Base-by-base conservation (phyloP, 2,888 invertebrate genomes). In the Criorhina ranunculi region DNA sequence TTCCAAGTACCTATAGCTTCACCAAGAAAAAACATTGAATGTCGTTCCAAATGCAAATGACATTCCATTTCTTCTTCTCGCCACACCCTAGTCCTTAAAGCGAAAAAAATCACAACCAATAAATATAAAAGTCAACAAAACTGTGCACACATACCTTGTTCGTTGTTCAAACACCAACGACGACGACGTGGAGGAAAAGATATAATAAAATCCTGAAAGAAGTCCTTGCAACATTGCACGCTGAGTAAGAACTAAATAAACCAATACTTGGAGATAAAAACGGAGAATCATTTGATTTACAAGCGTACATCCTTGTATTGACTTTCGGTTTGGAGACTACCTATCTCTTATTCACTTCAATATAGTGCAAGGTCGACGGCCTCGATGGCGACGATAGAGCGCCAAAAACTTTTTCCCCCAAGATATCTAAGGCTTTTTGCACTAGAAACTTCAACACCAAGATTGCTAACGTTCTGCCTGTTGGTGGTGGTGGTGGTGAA, bases 281-380 rank as follows among this genome's bases (percentile, higher is more conserved):
- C 12, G 51, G 40, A 49, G 75, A 70, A 70, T 76, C 75, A 85
- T 76, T 85, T 85, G 85, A 85, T 85, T 85, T 85, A 85, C 85
- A 85, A 70, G 80, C 80, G 75, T 79, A 79, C 75, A 79, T 85
- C 85, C 85, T 70, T 85, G 80, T 80, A 85, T 85, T 85, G 83
- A 79, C 83, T 85, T 60, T 85, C 62, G 78, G 73, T 67, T 70
- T 59, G 64, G 70, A 42, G 44, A 44, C 57, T 15, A 66, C 40
- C 40, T 76, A 49, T 40, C 64, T 44, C 33, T 8, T 33, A 70
- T 29, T 37, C 40, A 17, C 17, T 31, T 31, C 35, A 51, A 6
- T 15, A 64, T 55, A 57, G 62, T 62, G 49, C 62, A 78, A 85
- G 85, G 79, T 85, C 75, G 75, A 66, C 44, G 85, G 79, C 85